A percentile compares a stretch with the other conserved stretches of the same genome.
These are phyloP conservation scores for Galerucella pusilla DNA, from an alignment of 2,888 invertebrate species.

Conservation along the genomic window DNA sequence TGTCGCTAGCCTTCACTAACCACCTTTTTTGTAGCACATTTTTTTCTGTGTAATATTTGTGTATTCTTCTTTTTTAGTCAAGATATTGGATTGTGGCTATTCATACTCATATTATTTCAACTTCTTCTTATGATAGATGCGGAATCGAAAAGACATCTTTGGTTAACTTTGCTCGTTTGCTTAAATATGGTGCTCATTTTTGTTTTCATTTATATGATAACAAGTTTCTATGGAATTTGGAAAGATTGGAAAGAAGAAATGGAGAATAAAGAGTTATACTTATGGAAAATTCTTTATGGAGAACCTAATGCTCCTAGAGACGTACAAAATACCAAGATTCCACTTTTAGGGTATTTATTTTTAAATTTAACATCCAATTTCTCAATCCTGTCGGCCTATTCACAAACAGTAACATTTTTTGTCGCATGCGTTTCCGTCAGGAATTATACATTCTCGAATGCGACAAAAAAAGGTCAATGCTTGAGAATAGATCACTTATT, in stretches of 20 bases:
- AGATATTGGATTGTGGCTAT: background rate
- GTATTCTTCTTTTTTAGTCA: background rate
- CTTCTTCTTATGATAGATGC: background rate
- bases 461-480: too few relatives aligned
- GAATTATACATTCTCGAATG: too few relatives aligned
- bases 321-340: background rate
- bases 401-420: too few relatives aligned
- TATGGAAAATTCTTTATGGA: background rate
- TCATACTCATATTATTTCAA: background rate
- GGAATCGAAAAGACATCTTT: background rate
- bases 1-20: too few relatives aligned
- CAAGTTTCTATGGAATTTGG: slow-evolving; percentile 6
- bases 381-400: too few relatives aligned
- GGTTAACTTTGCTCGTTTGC: too few relatives aligned
- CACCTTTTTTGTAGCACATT: too few relatives aligned
- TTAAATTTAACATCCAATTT: background rate
- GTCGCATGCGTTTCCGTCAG: too few relatives aligned
- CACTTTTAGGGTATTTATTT: background rate
- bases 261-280: background rate
- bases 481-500: too few relatives aligned
- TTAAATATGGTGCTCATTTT: slow-evolving; percentile 1
- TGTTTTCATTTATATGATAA: background rate
- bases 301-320: background rate
- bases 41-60: background rate
- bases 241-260: background rate